Evolutionary conservation across 2,797 vertebrate species (phyloP).

Genomic region (Melanotaenia maccullochi): DNA sequence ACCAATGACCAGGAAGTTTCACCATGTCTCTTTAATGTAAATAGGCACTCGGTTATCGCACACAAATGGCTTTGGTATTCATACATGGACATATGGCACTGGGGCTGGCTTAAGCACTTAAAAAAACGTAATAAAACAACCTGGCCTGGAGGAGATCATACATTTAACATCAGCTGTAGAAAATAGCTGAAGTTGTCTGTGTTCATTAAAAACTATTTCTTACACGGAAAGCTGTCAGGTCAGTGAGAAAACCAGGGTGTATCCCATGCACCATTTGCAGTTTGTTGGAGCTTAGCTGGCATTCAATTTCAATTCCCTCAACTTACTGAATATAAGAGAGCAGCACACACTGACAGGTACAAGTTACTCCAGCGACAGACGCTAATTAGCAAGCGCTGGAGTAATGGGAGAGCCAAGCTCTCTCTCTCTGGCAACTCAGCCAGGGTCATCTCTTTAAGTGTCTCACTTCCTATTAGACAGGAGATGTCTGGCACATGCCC

Average conservation of each 20-base stretch:
- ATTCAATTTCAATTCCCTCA: conserved; percentile 82
- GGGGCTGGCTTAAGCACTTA: conserved; percentile 58
- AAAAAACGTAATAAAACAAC: conserved; percentile 57
- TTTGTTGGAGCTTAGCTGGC: conserved; percentile 79
- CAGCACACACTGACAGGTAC: conserved; percentile 79
- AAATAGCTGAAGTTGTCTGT: conserved; percentile 43
- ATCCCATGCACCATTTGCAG: conserved; percentile 79
- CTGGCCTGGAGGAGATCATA: conserved; percentile 49
- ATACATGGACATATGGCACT: conserved; percentile 65
- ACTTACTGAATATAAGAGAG: conserved; percentile 78
- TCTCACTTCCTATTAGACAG: conserved; percentile 79
- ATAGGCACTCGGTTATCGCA: conserved; percentile 72
- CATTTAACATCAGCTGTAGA: conserved; percentile 41
- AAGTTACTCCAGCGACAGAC: conserved; percentile 80
- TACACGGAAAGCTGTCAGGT: conserved; percentile 72
- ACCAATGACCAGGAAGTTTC: conserved; percentile 66
- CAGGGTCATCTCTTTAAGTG: conserved; percentile 78
- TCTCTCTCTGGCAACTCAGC: conserved; percentile 62
- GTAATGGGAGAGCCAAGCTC: conserved; percentile 64
- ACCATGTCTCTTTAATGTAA: conserved; percentile 80
- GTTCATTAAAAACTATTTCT: conserved; percentile 70
- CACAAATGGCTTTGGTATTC: conserved; percentile 70
- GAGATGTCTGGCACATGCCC: conserved; percentile 71
- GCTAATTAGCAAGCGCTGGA: conserved; percentile 81
- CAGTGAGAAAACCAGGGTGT: conserved; percentile 62